These are phyloP conservation scores for Troides oblongomaculatus DNA, from an alignment of 2,888 invertebrate genomes.

Conservation along the genomic window DNA sequence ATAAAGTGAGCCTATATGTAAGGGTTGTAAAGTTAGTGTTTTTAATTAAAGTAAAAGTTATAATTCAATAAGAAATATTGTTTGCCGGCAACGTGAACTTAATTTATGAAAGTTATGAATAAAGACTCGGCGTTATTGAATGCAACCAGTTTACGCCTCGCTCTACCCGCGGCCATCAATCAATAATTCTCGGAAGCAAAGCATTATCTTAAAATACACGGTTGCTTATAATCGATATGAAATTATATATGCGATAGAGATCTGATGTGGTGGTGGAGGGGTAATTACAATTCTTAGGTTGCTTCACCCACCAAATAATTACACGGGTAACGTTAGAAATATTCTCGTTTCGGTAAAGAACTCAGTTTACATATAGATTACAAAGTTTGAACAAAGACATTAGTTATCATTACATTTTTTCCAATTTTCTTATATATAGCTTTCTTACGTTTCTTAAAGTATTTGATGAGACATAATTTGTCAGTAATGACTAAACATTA, in stretches of 20 bases:
- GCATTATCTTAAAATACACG: slow-evolving; percentile 38
- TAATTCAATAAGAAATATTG: slow-evolving; percentile 1
- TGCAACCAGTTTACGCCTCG: slow-evolving; percentile 41
- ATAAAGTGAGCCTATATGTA: no score
- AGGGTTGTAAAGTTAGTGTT: neutral
- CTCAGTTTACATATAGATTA: neutral
- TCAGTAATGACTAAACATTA: no score
- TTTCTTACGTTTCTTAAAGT: no score
- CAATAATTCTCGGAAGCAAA: slow-evolving; percentile 41
- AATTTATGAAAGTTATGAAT: slow-evolving; percentile 41
- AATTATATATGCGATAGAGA: slow-evolving; percentile 39
- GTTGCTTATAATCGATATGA: slow-evolving; percentile 37
- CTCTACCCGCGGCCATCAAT: slow-evolving; percentile 36
- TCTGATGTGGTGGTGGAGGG: slow-evolving; percentile 31
- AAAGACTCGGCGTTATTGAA: slow-evolving; percentile 48
- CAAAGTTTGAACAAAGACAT: neutral
- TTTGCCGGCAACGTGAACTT: neutral
- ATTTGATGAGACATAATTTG: no score
- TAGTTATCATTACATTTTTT: neutral
- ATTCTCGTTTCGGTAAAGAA: slow-evolving; percentile 7
- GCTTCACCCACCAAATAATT: slow-evolving; percentile 26
- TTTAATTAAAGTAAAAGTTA: neutral
- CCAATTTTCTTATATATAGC: neutral
- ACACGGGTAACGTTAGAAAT: slow-evolving; percentile 5
- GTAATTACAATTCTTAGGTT: slow-evolving; percentile 33